Base-by-base conservation (phyloP, 1,140 invertebrate species). In the Ctenoplectra terminalis region DNA sequence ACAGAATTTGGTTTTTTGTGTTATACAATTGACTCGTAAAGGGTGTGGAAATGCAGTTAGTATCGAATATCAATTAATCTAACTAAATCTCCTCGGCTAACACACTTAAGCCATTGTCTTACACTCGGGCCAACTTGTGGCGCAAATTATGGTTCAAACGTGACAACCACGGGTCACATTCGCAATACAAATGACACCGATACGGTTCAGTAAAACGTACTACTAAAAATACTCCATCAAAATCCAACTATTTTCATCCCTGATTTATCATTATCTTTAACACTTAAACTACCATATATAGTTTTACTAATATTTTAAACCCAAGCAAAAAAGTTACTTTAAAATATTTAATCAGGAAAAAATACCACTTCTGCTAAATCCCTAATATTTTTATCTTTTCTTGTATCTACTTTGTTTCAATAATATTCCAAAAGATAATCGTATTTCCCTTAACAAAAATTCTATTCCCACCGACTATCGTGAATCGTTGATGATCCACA, bases 41-140 rank as follows among this genome's bases (percentile, higher is more conserved):
- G 15, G 11, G 26, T 15, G 13, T 8, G 26, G 11, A 67, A 67
- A 67, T 0, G 26, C 11, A 63, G 48, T 67, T 48, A 67, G 29
- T 50, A 50, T 69, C 11, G 46, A 50, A 31, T 69, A 69, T 50
- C 46, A 69, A 69, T 69, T 69, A 50, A 69, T 69, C 46, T 50
- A 15, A 34, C 29, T 23, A 11, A 50, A 69, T 48, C 43, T 50
- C 13, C 46, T 23, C 11, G 46, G 20, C 46, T 67, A 48, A 69
- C 46, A 69, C 46, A 31, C 17, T 15, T 37, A 64, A 34, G 29
- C 64, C 46, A 69, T 69, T 69, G 29, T 69, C 66, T 69, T 69
- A 50, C 26, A 31, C 23, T 20, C 5, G 23, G 2, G 43, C 40
- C 15, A 26, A 26, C 64, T 66, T 1, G 64, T 9, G 17, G 26